A percentile compares a stretch with the other conserved stretches of the same genome.
Conservation (phyloP, 2,797 vertebrate species). For the Sebastes baramenuke region DNA sequence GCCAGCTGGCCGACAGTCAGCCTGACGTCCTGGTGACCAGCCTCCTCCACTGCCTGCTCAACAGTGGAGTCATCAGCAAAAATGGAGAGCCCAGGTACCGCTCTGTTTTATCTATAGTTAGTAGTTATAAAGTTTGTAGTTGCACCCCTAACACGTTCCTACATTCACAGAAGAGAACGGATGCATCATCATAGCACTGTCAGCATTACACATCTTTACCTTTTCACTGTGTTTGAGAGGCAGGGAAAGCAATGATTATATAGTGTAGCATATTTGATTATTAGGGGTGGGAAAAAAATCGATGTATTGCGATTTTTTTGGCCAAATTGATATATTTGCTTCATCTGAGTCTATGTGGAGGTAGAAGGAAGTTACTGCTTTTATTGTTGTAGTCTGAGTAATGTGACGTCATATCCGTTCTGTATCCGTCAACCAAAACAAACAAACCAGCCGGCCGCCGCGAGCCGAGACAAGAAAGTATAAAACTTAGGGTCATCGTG, state of each 20-base stretch:
- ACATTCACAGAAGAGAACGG: not conserved
- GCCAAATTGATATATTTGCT: too few species aligned
- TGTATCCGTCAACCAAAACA: too few species aligned
- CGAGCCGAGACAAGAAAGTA: too few species aligned
- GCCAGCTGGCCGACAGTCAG: constrained; percentile 89
- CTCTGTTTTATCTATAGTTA: not conserved
- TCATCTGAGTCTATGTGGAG: too few species aligned
- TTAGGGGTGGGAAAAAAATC: not conserved
- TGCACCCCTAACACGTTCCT: not conserved
- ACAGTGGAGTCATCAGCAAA: constrained; percentile 89
- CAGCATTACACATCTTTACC: not conserved
- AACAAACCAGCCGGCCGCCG: too few species aligned
- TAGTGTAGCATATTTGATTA: not conserved
- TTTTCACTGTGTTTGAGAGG: not conserved
- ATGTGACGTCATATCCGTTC: too few species aligned
- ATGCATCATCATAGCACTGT: not conserved
- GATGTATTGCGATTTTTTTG: too few species aligned
- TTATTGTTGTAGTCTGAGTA: too few species aligned
- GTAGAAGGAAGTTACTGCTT: too few species aligned
- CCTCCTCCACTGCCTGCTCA: constrained; percentile 90
- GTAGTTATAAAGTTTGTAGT: not conserved
- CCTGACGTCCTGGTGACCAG: constrained; percentile 88
- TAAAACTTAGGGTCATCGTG: too few species aligned
- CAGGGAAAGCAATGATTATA: not conserved
- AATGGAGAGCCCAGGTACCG: constrained; percentile 88